Evolutionary conservation across 2,797 vertebrate species (phyloP).

Genomic region (Gorsachius magnificus): DNA sequence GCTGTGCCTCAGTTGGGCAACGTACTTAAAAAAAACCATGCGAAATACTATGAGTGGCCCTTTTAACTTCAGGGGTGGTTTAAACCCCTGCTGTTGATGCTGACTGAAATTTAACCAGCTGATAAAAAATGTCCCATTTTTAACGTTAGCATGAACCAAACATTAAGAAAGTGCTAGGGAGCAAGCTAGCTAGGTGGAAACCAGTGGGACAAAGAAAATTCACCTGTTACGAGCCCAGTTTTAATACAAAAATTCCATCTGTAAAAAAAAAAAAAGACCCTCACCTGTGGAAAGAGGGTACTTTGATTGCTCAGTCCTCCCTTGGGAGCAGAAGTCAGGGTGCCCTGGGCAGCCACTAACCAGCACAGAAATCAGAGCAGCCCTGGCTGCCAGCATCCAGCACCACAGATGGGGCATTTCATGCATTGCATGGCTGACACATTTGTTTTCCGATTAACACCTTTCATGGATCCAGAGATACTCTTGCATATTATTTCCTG

Average conservation of each 20-base stretch:
- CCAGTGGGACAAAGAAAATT: neutral
- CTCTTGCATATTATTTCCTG: neutral
- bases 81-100: neutral
- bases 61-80: neutral
- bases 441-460: neutral
- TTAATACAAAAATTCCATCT: conserved; percentile 14
- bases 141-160: neutral
- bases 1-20: neutral
- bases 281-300: neutral
- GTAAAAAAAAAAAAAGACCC: neutral
- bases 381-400: neutral
- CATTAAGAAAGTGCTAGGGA: neutral
- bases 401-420: neutral
- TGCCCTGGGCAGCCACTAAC: neutral
- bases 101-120: neutral
- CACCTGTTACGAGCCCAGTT: neutral
- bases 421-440: neutral
- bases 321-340: neutral
- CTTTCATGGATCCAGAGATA: neutral
- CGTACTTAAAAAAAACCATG: neutral
- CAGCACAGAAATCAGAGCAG: neutral
- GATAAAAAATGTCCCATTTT: neutral
- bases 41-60: neutral
- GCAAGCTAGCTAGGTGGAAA: conserved; percentile 16
- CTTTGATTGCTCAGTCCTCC: neutral